Conservation (phyloP, 2,113 vertebrate species). For the Hemiprocne comata region DNA sequence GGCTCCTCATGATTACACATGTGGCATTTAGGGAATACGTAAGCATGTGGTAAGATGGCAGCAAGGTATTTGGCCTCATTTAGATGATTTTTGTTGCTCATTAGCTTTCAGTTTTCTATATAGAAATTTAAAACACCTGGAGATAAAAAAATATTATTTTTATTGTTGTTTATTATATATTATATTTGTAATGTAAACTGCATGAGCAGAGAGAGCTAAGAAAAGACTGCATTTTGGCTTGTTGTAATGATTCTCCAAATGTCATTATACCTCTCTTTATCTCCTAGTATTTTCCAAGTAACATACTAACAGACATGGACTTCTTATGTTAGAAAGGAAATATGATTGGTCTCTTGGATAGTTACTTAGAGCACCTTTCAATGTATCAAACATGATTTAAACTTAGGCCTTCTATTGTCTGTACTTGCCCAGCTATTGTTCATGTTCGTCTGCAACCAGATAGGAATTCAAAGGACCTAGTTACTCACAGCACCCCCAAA, state of each 20-base stretch:
- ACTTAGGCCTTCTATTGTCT: not conserved
- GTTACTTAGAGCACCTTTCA: not conserved
- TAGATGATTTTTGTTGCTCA: not conserved
- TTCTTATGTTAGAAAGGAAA: not conserved
- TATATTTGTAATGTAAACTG: not conserved
- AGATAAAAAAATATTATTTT: not conserved
- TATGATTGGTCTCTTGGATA: not conserved
- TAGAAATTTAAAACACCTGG: not conserved
- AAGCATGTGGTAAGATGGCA: not conserved
- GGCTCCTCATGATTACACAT: not conserved
- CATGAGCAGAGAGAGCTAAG: not conserved
- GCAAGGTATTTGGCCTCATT: not conserved
- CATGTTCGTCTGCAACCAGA: not conserved
- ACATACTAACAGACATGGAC: not conserved
- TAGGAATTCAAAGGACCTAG: not conserved
- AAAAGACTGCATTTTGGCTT: not conserved
- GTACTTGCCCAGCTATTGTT: not conserved
- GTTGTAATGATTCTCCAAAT: not conserved
- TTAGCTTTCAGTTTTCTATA: not conserved
- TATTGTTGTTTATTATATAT: not conserved
- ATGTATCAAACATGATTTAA: not conserved
- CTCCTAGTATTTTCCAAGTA: not conserved
- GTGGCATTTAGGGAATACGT: not conserved
- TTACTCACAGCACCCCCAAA: not conserved
- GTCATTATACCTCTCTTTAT: not conserved